Base-by-base conservation (phyloP, 2,888 invertebrate genomes). In the Lucinisca nassula region DNA sequence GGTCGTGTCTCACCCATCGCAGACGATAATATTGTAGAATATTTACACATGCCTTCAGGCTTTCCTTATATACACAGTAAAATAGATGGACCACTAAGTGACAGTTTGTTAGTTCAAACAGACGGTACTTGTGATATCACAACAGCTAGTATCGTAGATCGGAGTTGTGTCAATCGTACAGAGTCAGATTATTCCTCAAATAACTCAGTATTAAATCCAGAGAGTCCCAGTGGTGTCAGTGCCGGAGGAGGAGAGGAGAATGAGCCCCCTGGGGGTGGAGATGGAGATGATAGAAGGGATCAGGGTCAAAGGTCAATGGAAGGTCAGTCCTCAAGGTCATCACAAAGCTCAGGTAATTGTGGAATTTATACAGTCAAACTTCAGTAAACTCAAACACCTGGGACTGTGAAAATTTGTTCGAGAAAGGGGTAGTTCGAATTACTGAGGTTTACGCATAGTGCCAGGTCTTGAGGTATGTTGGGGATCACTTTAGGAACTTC, bases 201-300 rank as follows among this genome's bases (percentile, higher is more conserved):
- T 79, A 88, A 88, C 83, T 85, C 88, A 37, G 73, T 79, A 77
- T 32, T 82, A 4, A 38, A 72, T 32, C 12, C 21, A 24, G 38
- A 70, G 1, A 37, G 67, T n/a, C 75, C 84, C 10, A 38, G 38
- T 14, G 51, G 67, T n/a, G 77, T 70, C 32, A 45, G n/a, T 17
- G 45, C 61, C 17, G 86, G 82, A 30, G 82, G 84, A 35, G 87
- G 84, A 24, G 87, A 87, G 45, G 88, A 91, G 40, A 79, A 73
- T 85, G 79, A 86, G 51, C 90, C 90, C 12, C 90, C 90, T 55
- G 88, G 86, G 32, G 82, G 78, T 35, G 77, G 78, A 0, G 75
- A 79, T 40, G 83, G 45, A 38, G 76, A 61, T 30, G 75, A 17
- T 17, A 75, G 49, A 49, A 58, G 27, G 27, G 58, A 27, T 58